Percentiles rank a stretch among this genome's conserved stretches.
Conservation (phyloP, 2,888 invertebrate genomes). For the Halictus ligatus region DNA sequence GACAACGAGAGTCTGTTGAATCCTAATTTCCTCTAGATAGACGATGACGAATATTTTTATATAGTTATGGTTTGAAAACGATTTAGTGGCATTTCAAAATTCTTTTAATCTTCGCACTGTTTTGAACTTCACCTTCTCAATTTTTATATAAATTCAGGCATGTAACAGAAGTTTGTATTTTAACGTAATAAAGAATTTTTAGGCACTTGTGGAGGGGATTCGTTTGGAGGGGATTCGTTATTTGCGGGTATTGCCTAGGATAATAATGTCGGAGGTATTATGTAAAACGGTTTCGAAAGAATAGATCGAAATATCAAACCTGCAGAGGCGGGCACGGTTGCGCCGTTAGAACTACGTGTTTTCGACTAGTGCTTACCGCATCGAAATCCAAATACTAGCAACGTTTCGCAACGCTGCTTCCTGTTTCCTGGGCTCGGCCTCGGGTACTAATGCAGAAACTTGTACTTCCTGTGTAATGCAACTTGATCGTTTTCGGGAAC, state of each 20-base stretch:
- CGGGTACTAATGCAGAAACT: slow-evolving; percentile 70
- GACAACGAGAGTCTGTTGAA: too few relatives aligned
- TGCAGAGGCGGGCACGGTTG: slow-evolving; percentile 23
- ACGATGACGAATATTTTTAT: too few relatives aligned
- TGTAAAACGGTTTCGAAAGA: background rate
- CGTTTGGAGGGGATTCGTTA: too few relatives aligned
- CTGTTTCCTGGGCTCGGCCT: slow-evolving; percentile 76
- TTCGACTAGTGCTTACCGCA: slow-evolving; percentile 70
- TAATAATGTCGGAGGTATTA: background rate
- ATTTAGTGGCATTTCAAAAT: too few relatives aligned
- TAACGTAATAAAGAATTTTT: too few relatives aligned
- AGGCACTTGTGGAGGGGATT: too few relatives aligned
- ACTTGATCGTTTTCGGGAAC: slow-evolving; percentile 74
- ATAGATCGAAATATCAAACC: slow-evolving; percentile 32
- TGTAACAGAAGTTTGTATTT: too few relatives aligned
- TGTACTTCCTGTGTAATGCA: slow-evolving; percentile 77
- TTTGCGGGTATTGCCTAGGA: background rate
- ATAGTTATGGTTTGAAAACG: too few relatives aligned
- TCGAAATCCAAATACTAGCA: slow-evolving; percentile 73
- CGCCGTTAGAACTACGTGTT: slow-evolving; percentile 47
- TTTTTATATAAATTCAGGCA: too few relatives aligned
- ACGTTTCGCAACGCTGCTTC: slow-evolving; percentile 79
- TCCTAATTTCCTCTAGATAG: too few relatives aligned
- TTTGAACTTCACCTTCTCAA: too few relatives aligned
- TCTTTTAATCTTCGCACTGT: too few relatives aligned